Percentiles rank a stretch among this genome's conserved stretches.
Evolutionary conservation across 2,113 vertebrate genomes (phyloP).

Genomic region (Mola mola): DNA sequence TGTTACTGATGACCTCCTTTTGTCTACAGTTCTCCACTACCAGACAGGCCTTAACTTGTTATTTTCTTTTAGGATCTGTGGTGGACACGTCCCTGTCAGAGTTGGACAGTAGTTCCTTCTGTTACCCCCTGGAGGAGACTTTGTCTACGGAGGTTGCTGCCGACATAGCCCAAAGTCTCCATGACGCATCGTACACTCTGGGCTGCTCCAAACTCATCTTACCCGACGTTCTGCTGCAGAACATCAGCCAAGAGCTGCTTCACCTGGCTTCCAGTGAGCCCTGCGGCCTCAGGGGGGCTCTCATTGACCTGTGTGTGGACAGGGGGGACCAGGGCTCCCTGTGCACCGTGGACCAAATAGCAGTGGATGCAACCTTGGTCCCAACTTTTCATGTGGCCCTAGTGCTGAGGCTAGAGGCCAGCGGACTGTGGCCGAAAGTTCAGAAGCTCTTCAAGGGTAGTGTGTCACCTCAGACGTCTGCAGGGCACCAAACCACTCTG

Average conservation of each 20-base stretch:
- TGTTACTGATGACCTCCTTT: too few relatives aligned
- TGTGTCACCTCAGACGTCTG: constrained; percentile 70
- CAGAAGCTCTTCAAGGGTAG: constrained; percentile 86
- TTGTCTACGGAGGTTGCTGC: constrained; percentile 84
- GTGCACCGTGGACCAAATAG: constrained; percentile 86
- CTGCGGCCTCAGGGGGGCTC: constrained; percentile 92
- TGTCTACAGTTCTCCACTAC: neutral
- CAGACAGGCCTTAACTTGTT: constrained; percentile 2
- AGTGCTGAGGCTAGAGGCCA: constrained; percentile 87
- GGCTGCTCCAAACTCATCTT: constrained; percentile 86
- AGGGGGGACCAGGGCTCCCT: constrained; percentile 78
- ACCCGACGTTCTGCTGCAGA: constrained; percentile 83
- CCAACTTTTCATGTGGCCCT: constrained; percentile 94
- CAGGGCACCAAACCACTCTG: constrained; percentile 66
- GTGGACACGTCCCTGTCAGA: constrained; percentile 84
- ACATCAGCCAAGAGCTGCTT: constrained; percentile 87
- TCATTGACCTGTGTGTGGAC: constrained; percentile 91
- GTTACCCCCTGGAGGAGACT: constrained; percentile 88
- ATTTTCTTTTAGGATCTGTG: constrained; percentile 78
- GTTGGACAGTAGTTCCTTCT: constrained; percentile 79
- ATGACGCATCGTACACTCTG: constrained; percentile 78
- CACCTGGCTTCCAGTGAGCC: constrained; percentile 90
- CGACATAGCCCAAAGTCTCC: constrained; percentile 82
- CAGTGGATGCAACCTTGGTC: constrained; percentile 87
- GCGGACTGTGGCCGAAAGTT: constrained; percentile 91